These are phyloP conservation scores for Erebia aethiops DNA, from an alignment of 2,888 invertebrate species.

Conservation along the genomic window DNA sequence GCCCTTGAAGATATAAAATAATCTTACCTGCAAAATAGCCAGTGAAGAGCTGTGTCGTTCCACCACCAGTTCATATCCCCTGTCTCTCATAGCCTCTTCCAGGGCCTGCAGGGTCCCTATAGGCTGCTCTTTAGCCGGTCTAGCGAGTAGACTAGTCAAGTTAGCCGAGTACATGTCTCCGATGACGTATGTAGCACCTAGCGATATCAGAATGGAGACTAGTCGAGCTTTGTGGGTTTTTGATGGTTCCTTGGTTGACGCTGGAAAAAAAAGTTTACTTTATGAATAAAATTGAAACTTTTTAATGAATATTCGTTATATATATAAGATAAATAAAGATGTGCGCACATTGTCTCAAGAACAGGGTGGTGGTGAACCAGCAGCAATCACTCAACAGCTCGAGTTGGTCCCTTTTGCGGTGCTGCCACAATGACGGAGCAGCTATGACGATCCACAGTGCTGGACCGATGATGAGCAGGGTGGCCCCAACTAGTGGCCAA, in stretches of 20 bases:
- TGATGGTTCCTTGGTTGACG: slow-evolving; percentile 84
- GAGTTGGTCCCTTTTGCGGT: slow-evolving; percentile 62
- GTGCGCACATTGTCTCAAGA: slow-evolving; percentile 87
- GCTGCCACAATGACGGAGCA: slow-evolving; percentile 83
- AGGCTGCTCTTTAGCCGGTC: slow-evolving; percentile 87
- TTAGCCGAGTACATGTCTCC: slow-evolving; percentile 91
- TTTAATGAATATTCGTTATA: no score
- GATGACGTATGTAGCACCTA: slow-evolving; percentile 90
- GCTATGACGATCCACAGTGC: slow-evolving; percentile 86
- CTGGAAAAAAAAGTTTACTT: slow-evolving; percentile 46
- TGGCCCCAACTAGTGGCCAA: slow-evolving; percentile 87
- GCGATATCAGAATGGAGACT: slow-evolving; percentile 86
- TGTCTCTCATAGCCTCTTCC: slow-evolving; percentile 85
- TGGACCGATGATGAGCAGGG: slow-evolving; percentile 86
- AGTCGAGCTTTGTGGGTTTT: slow-evolving; percentile 86
- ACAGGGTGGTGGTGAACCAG: slow-evolving; percentile 88
- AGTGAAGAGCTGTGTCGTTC: slow-evolving; percentile 89
- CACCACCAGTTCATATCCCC: slow-evolving; percentile 86
- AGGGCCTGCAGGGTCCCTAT: slow-evolving; percentile 86
- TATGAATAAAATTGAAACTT: no score
- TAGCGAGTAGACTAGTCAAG: slow-evolving; percentile 88
- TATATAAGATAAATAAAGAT: not conserved
- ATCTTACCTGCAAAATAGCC: slow-evolving; percentile 85
- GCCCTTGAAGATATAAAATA: no score
- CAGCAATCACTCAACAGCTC: slow-evolving; percentile 82